phyloP scores from a whole-genome alignment of 2,888 invertebrate species.

The Octonoba sinensis region DNA sequence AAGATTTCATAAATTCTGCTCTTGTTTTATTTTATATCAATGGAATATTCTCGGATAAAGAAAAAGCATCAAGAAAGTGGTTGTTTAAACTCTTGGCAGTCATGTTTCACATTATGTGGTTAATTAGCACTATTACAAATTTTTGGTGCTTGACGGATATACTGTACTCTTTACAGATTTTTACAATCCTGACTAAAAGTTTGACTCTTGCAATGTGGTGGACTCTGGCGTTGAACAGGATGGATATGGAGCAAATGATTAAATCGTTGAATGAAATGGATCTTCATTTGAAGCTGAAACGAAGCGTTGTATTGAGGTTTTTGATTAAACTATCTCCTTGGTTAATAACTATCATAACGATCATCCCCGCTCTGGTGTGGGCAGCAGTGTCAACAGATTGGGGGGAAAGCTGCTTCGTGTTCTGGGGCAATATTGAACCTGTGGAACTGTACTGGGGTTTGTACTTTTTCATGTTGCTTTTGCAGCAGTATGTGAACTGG shows the following conservation, averaged over 20 bases:
- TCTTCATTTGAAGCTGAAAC: not conserved
- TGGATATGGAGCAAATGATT: slow-evolving; percentile 7
- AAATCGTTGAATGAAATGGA: slow-evolving; percentile 5
- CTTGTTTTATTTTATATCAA: slow-evolving; percentile 38
- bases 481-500: slow-evolving; percentile 45
- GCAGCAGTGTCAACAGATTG: slow-evolving; percentile 6
- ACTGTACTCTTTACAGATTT: slow-evolving; percentile 38
- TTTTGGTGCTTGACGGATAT: slow-evolving; percentile 41
- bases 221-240: slow-evolving; percentile 20
- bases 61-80: not conserved
- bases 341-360: slow-evolving; percentile 15
- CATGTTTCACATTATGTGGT: slow-evolving; percentile 31
- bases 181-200: slow-evolving; percentile 29
- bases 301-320: not conserved
- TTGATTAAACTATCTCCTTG: slow-evolving; percentile 9
- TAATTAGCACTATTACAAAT: slow-evolving; percentile 28
- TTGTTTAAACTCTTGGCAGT: slow-evolving; percentile 10
- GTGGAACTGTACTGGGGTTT: not conserved
- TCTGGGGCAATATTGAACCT: slow-evolving; percentile 13
- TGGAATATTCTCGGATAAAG: slow-evolving; percentile 7
- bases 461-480: slow-evolving; percentile 21
- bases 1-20: slow-evolving; percentile 9
- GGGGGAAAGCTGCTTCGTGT: slow-evolving; percentile 19
- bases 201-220: slow-evolving; percentile 37
- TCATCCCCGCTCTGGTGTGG: slow-evolving; percentile 26